Evolutionary conservation across 2,797 vertebrate species (phyloP).

Genomic region (Sus cebifrons): DNA sequence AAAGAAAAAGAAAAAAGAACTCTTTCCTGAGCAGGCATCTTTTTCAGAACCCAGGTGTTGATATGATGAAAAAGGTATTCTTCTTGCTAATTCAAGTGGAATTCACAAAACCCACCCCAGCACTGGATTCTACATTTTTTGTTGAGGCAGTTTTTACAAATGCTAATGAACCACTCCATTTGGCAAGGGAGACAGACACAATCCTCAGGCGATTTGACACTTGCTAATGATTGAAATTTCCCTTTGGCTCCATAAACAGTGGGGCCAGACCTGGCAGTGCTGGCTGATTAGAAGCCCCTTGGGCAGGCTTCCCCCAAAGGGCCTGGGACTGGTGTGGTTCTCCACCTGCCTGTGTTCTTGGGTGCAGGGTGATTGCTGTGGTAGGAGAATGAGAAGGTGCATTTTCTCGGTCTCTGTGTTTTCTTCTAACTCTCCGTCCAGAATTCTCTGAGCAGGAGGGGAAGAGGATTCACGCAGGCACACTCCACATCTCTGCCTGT

Average conservation of each 20-base stretch:
- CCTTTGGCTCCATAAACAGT: constrained; percentile 46
- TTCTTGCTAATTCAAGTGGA: constrained; percentile 44
- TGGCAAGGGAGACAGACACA: background rate
- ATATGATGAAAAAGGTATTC: background rate
- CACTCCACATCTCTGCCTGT: background rate
- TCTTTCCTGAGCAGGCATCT: background rate
- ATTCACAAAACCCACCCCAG: background rate
- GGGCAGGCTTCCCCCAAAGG: background rate
- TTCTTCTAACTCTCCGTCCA: background rate
- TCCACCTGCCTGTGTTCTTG: background rate
- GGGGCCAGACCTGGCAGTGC: background rate
- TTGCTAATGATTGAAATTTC: constrained; percentile 66
- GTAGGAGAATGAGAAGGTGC: constrained; percentile 3
- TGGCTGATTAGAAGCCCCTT: background rate
- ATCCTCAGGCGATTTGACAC: constrained; percentile 55
- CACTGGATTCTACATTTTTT: background rate
- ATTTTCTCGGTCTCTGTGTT: background rate
- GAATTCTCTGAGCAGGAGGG: background rate
- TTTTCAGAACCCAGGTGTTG: background rate
- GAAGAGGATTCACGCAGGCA: background rate
- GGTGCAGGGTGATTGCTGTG: too few species aligned
- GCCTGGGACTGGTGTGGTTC: background rate
- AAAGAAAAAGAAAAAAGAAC: too few species aligned
- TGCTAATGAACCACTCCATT: constrained; percentile 39
- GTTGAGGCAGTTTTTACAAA: constrained; percentile 62